phyloP scores from a whole-genome alignment of 1,140 invertebrate species.

The Drosophila sp. region DNA sequence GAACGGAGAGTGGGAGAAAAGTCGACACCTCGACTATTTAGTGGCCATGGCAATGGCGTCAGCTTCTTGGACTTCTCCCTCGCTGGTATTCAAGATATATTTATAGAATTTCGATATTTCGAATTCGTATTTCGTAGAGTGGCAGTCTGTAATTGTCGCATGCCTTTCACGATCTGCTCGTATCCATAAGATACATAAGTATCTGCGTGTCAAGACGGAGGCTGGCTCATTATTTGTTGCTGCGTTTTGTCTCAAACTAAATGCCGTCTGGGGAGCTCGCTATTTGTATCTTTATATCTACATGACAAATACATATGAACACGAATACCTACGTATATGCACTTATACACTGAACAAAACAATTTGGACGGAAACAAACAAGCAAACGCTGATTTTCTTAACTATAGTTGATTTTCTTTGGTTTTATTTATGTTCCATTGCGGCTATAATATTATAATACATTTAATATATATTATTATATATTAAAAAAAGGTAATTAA shows the following conservation, averaged over 20 bases:
- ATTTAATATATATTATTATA: too few relatives aligned
- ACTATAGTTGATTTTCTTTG: too few relatives aligned
- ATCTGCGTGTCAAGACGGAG: background rate
- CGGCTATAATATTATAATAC: too few relatives aligned
- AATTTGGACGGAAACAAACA: too few relatives aligned
- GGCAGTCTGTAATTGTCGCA: constrained; percentile 35
- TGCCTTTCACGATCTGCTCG: constrained; percentile 7
- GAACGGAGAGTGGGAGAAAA: background rate
- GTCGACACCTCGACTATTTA: constrained; percentile 50
- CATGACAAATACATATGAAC: background rate
- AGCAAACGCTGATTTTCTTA: too few relatives aligned
- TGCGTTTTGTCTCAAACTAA: constrained; percentile 43
- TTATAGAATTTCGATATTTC: constrained; percentile 22
- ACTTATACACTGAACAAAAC: too few relatives aligned
- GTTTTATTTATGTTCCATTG: too few relatives aligned
- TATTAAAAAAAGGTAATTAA: too few relatives aligned
- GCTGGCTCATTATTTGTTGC: constrained; percentile 46
- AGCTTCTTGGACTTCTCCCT: constrained; percentile 7
- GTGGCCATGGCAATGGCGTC: constrained; percentile 46
- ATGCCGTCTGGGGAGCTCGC: constrained; percentile 47
- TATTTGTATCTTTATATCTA: constrained; percentile 28
- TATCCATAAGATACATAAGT: constrained; percentile 41
- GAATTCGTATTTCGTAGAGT: constrained; percentile 1
- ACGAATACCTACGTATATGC: too few relatives aligned
- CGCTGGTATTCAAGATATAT: background rate